These are phyloP conservation scores for Darevskia nairensis DNA, from an alignment of 2,797 vertebrate genomes.

Conservation along the genomic window DNA sequence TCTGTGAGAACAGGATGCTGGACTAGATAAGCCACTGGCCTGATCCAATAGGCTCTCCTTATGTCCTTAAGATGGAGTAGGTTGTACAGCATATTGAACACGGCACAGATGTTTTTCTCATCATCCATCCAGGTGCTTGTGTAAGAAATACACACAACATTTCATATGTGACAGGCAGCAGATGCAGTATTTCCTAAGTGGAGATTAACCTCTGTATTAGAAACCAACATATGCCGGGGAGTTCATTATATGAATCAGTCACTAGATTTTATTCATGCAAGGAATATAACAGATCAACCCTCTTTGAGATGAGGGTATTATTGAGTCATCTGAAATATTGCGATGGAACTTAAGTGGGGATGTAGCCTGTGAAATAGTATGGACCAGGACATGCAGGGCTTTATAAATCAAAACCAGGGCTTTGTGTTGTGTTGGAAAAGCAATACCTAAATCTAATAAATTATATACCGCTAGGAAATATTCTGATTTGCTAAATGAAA, in stretches of 20 bases:
- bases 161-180: conserved; percentile 1
- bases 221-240: conserved; percentile 9
- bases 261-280: conserved; percentile 7
- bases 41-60: too few species aligned
- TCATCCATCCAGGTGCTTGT: background rate
- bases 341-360: background rate
- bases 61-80: background rate
- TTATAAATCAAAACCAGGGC: background rate
- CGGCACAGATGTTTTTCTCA: background rate
- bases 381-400: background rate
- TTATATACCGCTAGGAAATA: background rate
- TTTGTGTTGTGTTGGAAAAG: background rate
- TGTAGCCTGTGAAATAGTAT: background rate
- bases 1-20: too few species aligned
- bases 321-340: background rate
- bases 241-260: conserved; percentile 7
- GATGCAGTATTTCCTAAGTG: conserved; percentile 3
- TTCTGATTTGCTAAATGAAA: background rate
- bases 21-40: too few species aligned
- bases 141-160: background rate
- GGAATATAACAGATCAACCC: conserved; percentile 15
- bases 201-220: conserved; percentile 14
- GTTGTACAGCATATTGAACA: background rate
- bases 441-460: background rate
- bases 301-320: background rate